A percentile compares a stretch with the other conserved stretches of the same genome.
Conservation (phyloP, 2,113 vertebrate genomes). For the Heptranchias perlo region DNA sequence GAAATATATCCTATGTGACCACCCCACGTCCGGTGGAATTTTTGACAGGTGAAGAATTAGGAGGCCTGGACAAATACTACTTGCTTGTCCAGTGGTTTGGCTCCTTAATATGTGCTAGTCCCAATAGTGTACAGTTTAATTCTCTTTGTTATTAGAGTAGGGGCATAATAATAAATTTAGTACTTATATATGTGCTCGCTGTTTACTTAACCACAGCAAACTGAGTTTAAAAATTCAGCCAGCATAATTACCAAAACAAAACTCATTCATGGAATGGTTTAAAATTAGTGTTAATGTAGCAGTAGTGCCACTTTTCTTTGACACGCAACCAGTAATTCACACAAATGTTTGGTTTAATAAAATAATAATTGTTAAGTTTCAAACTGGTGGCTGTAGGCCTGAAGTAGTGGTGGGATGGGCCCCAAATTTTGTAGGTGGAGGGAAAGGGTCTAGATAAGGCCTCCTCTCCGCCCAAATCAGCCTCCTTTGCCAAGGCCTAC, state of each 20-base stretch:
- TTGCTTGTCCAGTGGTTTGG: neutral
- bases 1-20: neutral
- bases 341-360: neutral
- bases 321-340: neutral
- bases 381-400: neutral
- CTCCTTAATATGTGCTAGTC: neutral
- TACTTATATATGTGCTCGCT: neutral
- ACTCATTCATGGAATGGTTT: neutral
- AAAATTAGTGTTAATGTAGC: neutral
- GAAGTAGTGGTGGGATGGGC: neutral
- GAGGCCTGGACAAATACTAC: neutral
- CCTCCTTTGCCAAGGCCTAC: neutral
- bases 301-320: neutral
- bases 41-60: neutral
- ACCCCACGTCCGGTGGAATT: neutral
- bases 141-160: neutral
- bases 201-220: neutral
- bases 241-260: neutral
- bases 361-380: neutral
- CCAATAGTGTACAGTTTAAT: neutral
- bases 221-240: neutral
- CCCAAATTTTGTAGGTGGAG: neutral
- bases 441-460: neutral
- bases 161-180: neutral
- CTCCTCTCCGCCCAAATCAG: no score